phyloP scores from a whole-genome alignment of 2,797 vertebrate species.

The Clarias platycephalus region DNA sequence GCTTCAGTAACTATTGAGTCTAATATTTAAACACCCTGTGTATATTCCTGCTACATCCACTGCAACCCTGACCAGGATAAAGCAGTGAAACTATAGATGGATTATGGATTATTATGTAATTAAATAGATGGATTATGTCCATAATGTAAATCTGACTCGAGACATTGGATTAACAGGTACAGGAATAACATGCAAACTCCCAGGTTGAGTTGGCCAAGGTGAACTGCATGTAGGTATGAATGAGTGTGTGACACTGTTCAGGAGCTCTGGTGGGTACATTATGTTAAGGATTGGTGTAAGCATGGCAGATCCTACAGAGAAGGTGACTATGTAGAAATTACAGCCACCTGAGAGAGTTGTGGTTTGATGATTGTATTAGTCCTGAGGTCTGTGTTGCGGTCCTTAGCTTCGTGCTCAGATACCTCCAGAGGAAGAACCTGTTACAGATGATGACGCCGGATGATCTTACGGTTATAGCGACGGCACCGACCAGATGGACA shows the following conservation, averaged over 20 bases:
- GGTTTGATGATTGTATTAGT: too few relatives aligned
- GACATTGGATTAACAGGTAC: background rate
- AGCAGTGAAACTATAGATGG: background rate
- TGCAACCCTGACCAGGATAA: background rate
- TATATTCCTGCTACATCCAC: background rate
- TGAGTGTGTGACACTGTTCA: background rate
- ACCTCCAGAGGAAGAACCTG: slow-evolving; percentile 77
- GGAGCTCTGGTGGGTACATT: background rate
- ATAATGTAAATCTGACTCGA: background rate
- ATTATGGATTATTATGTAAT: too few relatives aligned
- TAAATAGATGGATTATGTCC: background rate
- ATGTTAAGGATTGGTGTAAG: background rate
- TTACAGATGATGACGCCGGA: slow-evolving; percentile 72
- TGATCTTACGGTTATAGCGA: slow-evolving; percentile 71
- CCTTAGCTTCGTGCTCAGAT: slow-evolving; percentile 71
- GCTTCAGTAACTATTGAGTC: background rate
- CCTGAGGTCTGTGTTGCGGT: background rate
- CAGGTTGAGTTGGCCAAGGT: background rate
- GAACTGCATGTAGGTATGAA: background rate
- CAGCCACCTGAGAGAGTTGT: too few relatives aligned
- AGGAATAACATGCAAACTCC: background rate
- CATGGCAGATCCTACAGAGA: background rate
- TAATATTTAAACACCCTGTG: background rate
- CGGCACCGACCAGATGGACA: slow-evolving; percentile 77
- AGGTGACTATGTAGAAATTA: too few relatives aligned